Evolutionary conservation across 1,140 invertebrate species (phyloP).

Genomic region (Steinernema khuongi): DNA sequence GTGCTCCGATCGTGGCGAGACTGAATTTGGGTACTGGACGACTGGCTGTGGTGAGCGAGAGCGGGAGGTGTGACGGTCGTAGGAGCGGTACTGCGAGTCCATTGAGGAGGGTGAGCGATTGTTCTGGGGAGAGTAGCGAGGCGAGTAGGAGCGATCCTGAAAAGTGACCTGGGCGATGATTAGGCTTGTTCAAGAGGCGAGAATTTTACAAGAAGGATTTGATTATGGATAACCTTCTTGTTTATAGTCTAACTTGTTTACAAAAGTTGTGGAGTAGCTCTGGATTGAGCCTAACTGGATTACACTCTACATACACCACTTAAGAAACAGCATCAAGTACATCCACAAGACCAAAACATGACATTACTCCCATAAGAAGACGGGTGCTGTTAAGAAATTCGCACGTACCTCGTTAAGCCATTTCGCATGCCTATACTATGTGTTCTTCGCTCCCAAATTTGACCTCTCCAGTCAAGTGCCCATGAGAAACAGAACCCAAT

Average conservation of each 20-base stretch:
- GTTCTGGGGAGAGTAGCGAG: constrained; percentile 24
- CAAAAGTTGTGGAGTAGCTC: not conserved
- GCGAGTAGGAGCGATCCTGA: constrained; percentile 34
- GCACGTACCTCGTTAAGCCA: no score
- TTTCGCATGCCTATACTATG: no score
- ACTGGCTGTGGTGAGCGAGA: constrained; percentile 17
- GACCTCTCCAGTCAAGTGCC: no score
- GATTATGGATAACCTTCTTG: no score
- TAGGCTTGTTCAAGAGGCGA: not conserved
- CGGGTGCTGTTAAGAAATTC: no score
- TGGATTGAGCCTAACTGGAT: no score
- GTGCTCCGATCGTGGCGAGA: not conserved
- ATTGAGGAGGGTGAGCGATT: constrained; percentile 37
- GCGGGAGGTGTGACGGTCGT: constrained; percentile 20
- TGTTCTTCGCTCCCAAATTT: no score
- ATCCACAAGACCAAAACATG: no score
- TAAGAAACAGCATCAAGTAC: no score
- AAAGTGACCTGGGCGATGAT: constrained; percentile 11
- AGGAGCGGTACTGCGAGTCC: constrained; percentile 26
- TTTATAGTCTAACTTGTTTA: not conserved
- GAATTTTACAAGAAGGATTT: not conserved
- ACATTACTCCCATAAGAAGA: no score
- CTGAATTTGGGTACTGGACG: not conserved
- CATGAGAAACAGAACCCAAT: no score
- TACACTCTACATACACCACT: no score